Base-by-base conservation (phyloP, 2,113 vertebrate genomes). In the Myodes glareolus region DNA sequence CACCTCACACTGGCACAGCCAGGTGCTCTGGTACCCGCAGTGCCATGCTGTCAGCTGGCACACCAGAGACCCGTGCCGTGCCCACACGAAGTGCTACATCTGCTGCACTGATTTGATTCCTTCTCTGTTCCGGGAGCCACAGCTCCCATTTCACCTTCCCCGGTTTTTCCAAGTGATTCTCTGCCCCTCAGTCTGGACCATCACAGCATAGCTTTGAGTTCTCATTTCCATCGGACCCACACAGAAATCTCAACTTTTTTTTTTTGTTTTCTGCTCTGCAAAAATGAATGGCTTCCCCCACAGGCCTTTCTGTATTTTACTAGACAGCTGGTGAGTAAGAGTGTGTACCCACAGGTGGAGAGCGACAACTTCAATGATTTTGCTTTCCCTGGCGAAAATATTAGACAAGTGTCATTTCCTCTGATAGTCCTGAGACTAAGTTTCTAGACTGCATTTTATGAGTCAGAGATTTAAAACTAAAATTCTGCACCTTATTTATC, bases 261-360 rank as follows among this genome's bases (percentile, higher is more conserved):
- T 80, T 36, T 93, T 65, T 84, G 39, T 94, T 94, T 94, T 89
- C 31, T n/a, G 86, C 73, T 5, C 5, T 87, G 31, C 7, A 93
- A 31, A 91, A 82, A 67, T 58, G 77, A 73, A 76, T 67, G 58
- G 17, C 80, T 58, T 23, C 45, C 50, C 72, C 13, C 0, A 3
- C 16, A 21, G 27, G 7, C 55, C n/a, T 39, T 68, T 80, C 39
- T 88, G 55, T 76, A 68, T 12, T 72, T 76, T 65, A 42, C 33
- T 21, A 39, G 7, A 39, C 21, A 6, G 39, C 63, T 77, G 42
- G 16, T 91, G 52, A 31, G 42, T 33, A 72, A 45, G 16, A 17
- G 14, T 47, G 7, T 76, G 58, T 7, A 27, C 61, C 31, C 6
- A 14, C 27, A 31, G 33, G 21, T 23, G 52, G 36, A 50, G 45